Evolutionary conservation across 2,113 vertebrate species (phyloP).

Genomic region (Jacana jacana): DNA sequence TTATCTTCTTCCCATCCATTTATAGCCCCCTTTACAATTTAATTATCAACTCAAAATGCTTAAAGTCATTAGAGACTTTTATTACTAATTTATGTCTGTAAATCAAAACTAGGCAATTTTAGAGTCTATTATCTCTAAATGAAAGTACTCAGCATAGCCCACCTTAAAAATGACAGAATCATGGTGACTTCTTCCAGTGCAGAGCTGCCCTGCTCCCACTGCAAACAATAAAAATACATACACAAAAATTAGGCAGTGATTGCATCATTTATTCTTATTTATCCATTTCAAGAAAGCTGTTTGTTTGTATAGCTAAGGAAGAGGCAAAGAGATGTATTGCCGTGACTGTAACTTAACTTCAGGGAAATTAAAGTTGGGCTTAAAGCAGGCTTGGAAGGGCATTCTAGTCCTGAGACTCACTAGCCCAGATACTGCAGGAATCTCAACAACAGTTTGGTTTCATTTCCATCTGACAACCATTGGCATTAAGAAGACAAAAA

Average conservation of each 20-base stretch:
- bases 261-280: background rate
- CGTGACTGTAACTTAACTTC: background rate
- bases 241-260: background rate
- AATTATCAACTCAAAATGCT: background rate
- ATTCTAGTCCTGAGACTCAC: background rate
- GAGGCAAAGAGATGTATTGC: background rate
- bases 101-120: constrained; percentile 36
- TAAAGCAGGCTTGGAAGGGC: background rate
- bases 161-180: background rate
- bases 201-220: background rate
- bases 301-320: background rate
- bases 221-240: background rate
- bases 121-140: constrained; percentile 8
- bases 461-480: background rate
- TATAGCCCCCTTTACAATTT: constrained; percentile 2
- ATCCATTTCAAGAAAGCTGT: background rate
- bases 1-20: background rate
- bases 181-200: background rate
- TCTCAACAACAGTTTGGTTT: background rate
- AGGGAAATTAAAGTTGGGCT: background rate
- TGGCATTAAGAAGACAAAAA: background rate
- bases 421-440: background rate
- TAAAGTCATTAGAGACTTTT: constrained; percentile 43
- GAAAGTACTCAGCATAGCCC: background rate
- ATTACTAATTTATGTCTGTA: constrained; percentile 36